Evolutionary conservation across 2,113 vertebrate genomes (phyloP), one percentile per base, ranked within the genome.

Genomic region (Albula goreensis): DNA sequence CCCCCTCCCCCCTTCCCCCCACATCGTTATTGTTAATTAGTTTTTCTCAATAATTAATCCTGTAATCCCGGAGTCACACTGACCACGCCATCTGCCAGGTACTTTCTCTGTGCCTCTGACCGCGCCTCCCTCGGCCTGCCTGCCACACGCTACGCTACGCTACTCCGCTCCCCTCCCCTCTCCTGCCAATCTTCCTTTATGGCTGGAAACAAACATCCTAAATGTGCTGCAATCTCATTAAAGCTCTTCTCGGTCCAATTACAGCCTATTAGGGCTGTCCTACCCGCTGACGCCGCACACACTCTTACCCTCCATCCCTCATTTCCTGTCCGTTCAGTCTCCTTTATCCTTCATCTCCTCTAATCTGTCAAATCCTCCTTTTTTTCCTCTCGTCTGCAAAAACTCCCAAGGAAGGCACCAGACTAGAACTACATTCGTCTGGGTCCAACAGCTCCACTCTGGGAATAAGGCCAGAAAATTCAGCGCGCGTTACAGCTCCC

Each of bases 11-110:
- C 89, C 86, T 87, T 83, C 85, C 48, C 60, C n/a, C 41, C 60
- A 11, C 2, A 13, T 48, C 31, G 60, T 88, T 87, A 78, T 78
- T 89, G 83, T 85, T 90, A 92, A 92, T 93, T 92, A 92, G 88
- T 88, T 90, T 77, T 88, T 88, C 83, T 87, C 85, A 82, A 87
- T 90, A 92, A 94, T 94, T 91, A 94, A 94, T 95, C 91, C 88
- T 86, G 88, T 92, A 93, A 93, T 94, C 86, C 89, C 88, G 80
- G 84, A 86, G 80, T 82, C 88, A 91, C 49, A 6, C 86, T 89
- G 91, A 91, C 92, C 89, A 85, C 78, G 51, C 94, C 94, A 95
- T 95, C 95, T 95, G 95, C 87, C 85, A 83, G 85, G n/a, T 10
- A 84, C 48, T 48, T 52, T 51, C 9, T 74, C 56, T 13, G 12